Percentiles rank a stretch among this genome's conserved stretches.
Evolutionary conservation across 2,888 invertebrate genomes (phyloP).

Genomic region (Cephonodes hylas): DNA sequence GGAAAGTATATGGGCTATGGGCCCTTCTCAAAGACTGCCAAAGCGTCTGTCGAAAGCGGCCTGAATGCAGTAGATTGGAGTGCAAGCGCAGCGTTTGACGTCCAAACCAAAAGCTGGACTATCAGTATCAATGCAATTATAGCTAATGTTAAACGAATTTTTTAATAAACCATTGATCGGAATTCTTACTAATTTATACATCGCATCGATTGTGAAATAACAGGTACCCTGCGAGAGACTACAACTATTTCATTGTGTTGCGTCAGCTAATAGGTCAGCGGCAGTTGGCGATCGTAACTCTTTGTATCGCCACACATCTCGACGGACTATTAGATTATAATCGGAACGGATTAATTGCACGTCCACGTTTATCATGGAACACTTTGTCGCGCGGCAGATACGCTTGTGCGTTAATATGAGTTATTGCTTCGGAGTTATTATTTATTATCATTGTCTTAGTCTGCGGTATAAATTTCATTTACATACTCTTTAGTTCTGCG

Average conservation of each 20-base stretch:
- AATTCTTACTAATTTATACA: neutral
- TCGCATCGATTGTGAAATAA: neutral
- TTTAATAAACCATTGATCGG: too few relatives aligned
- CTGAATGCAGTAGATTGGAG: too few relatives aligned
- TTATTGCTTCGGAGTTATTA: neutral
- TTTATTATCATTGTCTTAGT: neutral
- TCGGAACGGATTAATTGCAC: slow-evolving; percentile 14
- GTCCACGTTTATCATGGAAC: slow-evolving; percentile 1
- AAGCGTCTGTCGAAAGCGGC: too few relatives aligned
- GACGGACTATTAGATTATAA: slow-evolving; percentile 13
- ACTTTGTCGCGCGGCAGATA: neutral
- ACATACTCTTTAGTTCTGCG: too few relatives aligned
- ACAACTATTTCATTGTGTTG: slow-evolving; percentile 14
- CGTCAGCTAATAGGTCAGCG: slow-evolving; percentile 27
- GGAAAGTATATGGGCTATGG: too few relatives aligned
- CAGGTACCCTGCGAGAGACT: neutral
- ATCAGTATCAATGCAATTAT: too few relatives aligned
- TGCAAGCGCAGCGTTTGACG: too few relatives aligned
- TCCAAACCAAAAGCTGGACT: too few relatives aligned
- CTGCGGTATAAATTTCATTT: neutral
- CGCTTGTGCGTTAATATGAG: neutral
- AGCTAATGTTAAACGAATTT: too few relatives aligned
- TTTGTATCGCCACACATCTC: neutral
- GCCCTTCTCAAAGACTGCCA: too few relatives aligned
- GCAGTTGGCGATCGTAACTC: slow-evolving; percentile 39